Evolutionary conservation across 2,888 invertebrate genomes (phyloP), one percentile per base, ranked within the genome.

Genomic region (Prosapia bicincta): DNA sequence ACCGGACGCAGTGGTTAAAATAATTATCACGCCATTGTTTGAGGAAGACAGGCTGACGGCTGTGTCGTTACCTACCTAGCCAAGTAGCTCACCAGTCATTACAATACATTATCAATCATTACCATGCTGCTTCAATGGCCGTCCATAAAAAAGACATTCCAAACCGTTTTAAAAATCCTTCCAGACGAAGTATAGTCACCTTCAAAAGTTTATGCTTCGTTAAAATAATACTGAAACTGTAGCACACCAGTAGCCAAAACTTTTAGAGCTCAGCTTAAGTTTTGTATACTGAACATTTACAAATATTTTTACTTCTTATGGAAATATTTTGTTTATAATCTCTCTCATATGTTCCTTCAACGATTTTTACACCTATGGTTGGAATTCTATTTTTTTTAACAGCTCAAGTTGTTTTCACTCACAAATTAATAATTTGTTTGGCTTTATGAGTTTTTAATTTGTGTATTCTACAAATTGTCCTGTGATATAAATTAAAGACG

Each of bases 1-100:
- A 54, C 54, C 20, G 5, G 54, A 54, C 54, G 54, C 54, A 54
- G 54, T 54, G 54, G 54, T 54, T 54, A 54, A 54, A 54, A 54
- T 54, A 54, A 54, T 54, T 54, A 54, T 54, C 54, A 54, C 54
- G 54, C 54, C 54, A 54, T 54, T 54, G 54, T 54, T 54, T 54
- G 54, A 54, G 54, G 54, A 54, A 20, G 54, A 20, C 54, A 6
- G 54, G 10, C 38, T 9, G 38, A 38, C 20, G 54, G 54, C 20
- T 20, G 20, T 54, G 54, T 54, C 54, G 54, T 54, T 54, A 54
- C 54, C 54, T 54, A 54, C 54, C 54, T 54, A 54, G 54, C 20
- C 54, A 20, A 20, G 54, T 54, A 54, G 54, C 54, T n/a, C 54
- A 54, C 54, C 54, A 10, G 54, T 54, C 54, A 54, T 54, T 54